Evolutionary conservation across 2,113 vertebrate species (phyloP).

Genomic region (human): DNA sequence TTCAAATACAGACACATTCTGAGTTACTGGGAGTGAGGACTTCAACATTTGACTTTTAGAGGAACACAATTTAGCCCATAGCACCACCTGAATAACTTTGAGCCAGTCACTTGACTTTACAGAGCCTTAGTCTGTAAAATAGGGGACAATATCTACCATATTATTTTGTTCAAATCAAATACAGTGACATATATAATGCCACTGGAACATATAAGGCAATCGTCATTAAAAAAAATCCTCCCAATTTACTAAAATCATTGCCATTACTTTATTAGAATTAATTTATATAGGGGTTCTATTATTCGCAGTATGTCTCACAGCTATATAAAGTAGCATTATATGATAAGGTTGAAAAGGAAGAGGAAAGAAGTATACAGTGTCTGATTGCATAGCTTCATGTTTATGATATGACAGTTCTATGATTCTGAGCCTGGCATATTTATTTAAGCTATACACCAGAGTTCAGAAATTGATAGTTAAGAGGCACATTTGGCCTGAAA

Average conservation of each 20-base stretch:
- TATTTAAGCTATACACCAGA: neutral
- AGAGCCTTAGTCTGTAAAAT: neutral
- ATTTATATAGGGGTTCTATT: rapidly evolving
- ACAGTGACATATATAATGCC: neutral
- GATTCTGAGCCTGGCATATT: neutral
- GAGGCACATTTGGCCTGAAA: neutral
- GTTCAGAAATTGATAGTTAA: neutral
- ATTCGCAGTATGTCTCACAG: neutral
- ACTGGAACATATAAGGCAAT: neutral
- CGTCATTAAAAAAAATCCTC: neutral
- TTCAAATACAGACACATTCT: neutral
- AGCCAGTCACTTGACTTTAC: neutral
- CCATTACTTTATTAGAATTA: neutral
- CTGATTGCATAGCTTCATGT: neutral
- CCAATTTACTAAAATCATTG: neutral
- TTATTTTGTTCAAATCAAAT: neutral
- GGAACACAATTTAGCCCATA: neutral
- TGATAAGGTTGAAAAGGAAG: neutral
- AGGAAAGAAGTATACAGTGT: neutral
- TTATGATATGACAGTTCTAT: neutral
- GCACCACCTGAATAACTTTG: neutral
- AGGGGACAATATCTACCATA: neutral
- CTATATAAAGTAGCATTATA: neutral
- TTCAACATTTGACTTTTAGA: neutral
- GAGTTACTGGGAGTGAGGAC: neutral